These are phyloP conservation scores for Brachylomia viminalis DNA, from an alignment of 2,888 invertebrate genomes.

Conservation along the genomic window DNA sequence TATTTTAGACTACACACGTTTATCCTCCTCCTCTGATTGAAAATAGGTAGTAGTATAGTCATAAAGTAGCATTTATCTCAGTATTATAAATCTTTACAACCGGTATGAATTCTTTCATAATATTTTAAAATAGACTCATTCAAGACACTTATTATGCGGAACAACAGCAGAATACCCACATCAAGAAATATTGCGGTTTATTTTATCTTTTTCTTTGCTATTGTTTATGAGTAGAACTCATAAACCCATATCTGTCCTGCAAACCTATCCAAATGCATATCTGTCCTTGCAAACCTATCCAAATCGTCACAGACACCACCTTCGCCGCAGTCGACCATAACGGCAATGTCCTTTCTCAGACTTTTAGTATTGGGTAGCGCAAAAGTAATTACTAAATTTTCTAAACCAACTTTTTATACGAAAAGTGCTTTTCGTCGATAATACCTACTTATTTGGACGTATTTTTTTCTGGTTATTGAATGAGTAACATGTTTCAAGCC, in stretches of 20 bases:
- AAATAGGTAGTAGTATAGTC: conserved; percentile 54
- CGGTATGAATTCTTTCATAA: conserved; percentile 49
- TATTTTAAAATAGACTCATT: conserved; percentile 28
- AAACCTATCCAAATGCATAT: neutral
- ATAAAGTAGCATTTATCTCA: conserved; percentile 59
- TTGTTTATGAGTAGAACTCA: neutral
- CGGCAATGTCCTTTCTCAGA: neutral
- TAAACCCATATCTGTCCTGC: neutral
- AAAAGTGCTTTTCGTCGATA: neutral
- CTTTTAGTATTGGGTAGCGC: neutral
- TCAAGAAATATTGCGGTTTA: conserved; percentile 29
- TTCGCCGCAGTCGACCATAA: neutral
- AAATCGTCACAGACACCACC: neutral
- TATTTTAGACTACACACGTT: conserved; percentile 60
- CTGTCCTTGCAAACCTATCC: neutral
- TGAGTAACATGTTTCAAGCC: neutral
- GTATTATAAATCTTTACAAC: conserved; percentile 56
- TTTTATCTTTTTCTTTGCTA: neutral
- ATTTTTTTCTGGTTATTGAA: neutral
- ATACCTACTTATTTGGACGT: neutral
- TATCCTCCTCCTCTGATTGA: conserved; percentile 47
- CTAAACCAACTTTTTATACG: neutral
- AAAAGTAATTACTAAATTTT: neutral
- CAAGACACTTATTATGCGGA: conserved; percentile 9
- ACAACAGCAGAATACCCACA: neutral